Evolutionary conservation across 53 echinoderm and acorn worm genomes (phyloP), one percentile per base, ranked within the genome.

Genomic region (Holothuria scabra): DNA sequence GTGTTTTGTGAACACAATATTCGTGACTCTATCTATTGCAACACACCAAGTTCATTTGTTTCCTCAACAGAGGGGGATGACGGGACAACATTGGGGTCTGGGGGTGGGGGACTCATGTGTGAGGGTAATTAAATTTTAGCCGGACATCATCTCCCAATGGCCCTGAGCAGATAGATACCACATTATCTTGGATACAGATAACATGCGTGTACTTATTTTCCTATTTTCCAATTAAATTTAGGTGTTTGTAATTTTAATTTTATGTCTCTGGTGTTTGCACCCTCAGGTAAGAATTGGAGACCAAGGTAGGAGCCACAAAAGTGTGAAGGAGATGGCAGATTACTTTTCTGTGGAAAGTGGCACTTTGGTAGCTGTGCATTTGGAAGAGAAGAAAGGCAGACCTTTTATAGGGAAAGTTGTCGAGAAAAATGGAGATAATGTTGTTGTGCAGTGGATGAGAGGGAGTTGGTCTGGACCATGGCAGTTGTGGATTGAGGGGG

Each of bases 271-370:
- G 2, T 24, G 11, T 25, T 29, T 29, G 20, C 67, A 16, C 21
- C 30, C 12, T 61, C 30, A 67, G 33, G 30, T 67, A 11, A 11
- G 11, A 7, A 67, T 67, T 28, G 67, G 67, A 13, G 14, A 67
- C 67, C 67, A 67, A 67, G 67, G 67, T 67, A 67, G 67, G 30
- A 25, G 28, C 26, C 67, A 67, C 12, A 32, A 67, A 67, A 12
- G 33, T 28, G 67, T 32, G 33, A 29, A 12, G 32, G 26, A 28
- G 30, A 67, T 67, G 67, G 67, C 26, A 25, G 30, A 29, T 29
- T 67, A 67, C 32, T 13, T 20, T 29, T 67, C 67, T 31, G 67
- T 67, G 10, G 21, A 32, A 31, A 67, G 67, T 25, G 67, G 67
- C 26, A 29, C 12, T 29, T 67, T 67, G 30, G 67, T 67, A 35